Evolutionary conservation across 2,113 vertebrate species (phyloP).

Genomic region (Lamprotornis superbus): DNA sequence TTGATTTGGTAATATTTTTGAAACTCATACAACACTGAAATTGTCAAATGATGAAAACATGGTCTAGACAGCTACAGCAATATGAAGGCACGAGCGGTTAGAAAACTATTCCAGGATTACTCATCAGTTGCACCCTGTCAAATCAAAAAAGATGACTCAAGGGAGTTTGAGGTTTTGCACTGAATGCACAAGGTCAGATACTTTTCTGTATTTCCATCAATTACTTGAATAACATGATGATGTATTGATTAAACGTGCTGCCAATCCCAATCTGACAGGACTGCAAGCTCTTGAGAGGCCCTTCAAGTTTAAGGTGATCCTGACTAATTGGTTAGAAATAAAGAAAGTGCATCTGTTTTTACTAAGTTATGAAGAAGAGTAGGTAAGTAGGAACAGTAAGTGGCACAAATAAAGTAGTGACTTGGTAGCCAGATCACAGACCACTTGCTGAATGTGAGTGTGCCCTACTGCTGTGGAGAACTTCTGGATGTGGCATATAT

Average conservation of each 20-base stretch:
- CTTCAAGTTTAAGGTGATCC: not conserved
- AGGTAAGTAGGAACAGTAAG: not conserved
- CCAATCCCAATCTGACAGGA: not conserved
- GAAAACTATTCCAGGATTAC: not conserved
- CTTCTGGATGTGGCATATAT: not conserved
- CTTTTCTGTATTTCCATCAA: not conserved
- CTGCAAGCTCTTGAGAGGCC: not conserved
- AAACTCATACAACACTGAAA: not conserved
- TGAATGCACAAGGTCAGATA: not conserved
- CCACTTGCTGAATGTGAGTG: not conserved
- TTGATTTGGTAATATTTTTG: not conserved
- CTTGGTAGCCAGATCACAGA: not conserved
- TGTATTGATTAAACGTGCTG: not conserved
- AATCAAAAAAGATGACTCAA: not conserved
- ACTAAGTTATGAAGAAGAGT: not conserved
- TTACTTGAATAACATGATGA: fast-evolving
- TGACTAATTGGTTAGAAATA: not conserved
- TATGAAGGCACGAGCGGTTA: not conserved
- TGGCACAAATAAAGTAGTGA: not conserved
- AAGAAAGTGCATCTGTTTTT: not conserved
- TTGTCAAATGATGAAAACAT: not conserved
- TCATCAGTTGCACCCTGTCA: not conserved
- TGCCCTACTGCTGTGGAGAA: not conserved
- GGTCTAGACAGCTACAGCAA: not conserved
- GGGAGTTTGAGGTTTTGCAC: not conserved